Evolutionary conservation across 2,113 vertebrate species (phyloP), one percentile per base, ranked within the genome.

Genomic region (Polyodon spathula): DNA sequence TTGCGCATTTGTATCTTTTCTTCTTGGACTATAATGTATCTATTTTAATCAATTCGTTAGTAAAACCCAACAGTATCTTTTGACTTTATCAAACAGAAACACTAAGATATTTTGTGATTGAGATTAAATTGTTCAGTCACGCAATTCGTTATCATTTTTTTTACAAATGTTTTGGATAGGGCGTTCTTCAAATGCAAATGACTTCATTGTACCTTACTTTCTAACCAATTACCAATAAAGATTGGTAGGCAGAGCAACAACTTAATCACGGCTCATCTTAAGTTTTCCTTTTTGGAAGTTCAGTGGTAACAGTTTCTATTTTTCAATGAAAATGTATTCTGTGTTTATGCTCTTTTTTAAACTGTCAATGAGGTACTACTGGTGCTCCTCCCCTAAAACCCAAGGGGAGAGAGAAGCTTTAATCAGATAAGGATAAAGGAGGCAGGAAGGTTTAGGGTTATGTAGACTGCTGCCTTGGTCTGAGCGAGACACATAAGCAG

Each of bases 361-460:
- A n/a, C n/a, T n/a, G n/a, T n/a, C n/a, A 59, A 71, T 56, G 59
- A 60, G 63, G n/a, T n/a, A n/a, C n/a, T 54, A 37, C 59, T 63
- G 46, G 58, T 65, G 65, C 64, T 58, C 60, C 66, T 65, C 68
- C 50, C 61, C 66, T 44, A 56, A 44, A 54, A 61, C 61, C 66
- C 69, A 65, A 66, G 69, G 67, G 72, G 64, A 55, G 43, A 52
- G 56, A 69, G 65, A 68, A 64, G 70, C 68, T 71, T 71, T 74
- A 80, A 79, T 80, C 68, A 75, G 72, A 80, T 81, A 76, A 83
- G 70, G 63, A 53, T 17, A 52, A 63, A 60, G 60, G 39, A 58
- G 39, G 65, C 56, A 66, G 41, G 61, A 69, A 38, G 66, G 66
- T 65, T 57, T 58, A 69, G 73, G 73, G 72, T 71, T 68, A 67